Conservation (phyloP, 1,140 invertebrate genomes). For the Pomacea maculata region DNA sequence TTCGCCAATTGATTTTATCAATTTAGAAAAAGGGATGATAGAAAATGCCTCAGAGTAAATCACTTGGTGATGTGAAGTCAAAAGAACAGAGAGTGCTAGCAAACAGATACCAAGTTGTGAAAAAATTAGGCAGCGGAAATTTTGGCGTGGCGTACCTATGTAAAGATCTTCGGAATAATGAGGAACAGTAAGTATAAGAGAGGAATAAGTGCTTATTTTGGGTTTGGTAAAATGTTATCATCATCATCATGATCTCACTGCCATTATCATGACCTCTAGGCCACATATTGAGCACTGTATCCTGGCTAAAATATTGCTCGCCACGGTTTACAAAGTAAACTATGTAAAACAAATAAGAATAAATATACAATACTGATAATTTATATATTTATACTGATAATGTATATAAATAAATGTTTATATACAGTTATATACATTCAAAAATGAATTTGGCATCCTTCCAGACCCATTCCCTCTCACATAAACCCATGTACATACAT, state of each 20-base stretch:
- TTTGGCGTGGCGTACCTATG: constrained; percentile 65
- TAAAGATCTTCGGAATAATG: constrained; percentile 52
- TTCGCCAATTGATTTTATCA: not conserved
- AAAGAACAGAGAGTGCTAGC: constrained; percentile 52
- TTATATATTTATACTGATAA: too few relatives aligned
- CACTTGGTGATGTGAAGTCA: constrained; percentile 32
- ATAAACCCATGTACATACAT: too few relatives aligned
- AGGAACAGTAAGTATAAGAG: constrained; percentile 34
- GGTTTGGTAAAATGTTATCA: not conserved
- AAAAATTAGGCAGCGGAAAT: constrained; percentile 65
- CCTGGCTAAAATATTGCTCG: not conserved
- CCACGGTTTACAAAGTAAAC: not conserved
- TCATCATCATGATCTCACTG: not conserved
- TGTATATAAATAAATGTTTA: not conserved
- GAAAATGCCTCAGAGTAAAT: constrained; percentile 39
- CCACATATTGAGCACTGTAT: not conserved
- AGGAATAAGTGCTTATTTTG: not conserved
- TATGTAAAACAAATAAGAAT: not conserved
- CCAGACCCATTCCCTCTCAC: too few relatives aligned
- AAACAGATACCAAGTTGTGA: constrained; percentile 61
- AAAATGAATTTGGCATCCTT: not conserved
- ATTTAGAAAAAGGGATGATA: not conserved
- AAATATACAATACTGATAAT: not conserved
- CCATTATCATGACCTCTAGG: too few relatives aligned
- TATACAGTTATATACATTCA: not conserved